A percentile compares a stretch with the other conserved stretches of the same genome.
Evolutionary conservation across 2,113 vertebrate species (phyloP).

Genomic region (Corvus hawaiiensis): DNA sequence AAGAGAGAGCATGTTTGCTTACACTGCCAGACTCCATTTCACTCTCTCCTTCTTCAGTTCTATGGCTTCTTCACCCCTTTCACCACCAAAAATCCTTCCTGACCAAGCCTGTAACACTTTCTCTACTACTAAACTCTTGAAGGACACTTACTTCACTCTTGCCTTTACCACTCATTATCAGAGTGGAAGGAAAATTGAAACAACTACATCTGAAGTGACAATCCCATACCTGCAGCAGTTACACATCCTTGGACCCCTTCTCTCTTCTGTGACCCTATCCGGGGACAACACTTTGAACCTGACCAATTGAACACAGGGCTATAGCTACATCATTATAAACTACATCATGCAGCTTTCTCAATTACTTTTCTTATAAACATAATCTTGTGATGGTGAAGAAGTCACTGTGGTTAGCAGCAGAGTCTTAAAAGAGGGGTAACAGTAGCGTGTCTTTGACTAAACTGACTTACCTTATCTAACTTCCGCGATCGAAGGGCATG

Average conservation of each 20-base stretch:
- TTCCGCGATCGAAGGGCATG: slow-evolving; percentile 93
- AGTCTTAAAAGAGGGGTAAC: background rate
- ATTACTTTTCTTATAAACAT: background rate
- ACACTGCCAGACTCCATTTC: background rate
- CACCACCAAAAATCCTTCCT: background rate
- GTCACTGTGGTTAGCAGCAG: background rate
- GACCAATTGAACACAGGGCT: fast-evolving
- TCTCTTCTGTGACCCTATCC: background rate
- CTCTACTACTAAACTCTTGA: background rate
- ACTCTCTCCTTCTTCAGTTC: background rate
- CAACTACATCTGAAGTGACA: background rate
- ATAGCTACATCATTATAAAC: background rate
- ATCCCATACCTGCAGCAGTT: background rate
- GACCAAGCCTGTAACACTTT: background rate
- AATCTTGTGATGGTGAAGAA: background rate
- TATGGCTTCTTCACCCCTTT: background rate
- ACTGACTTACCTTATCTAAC: slow-evolving; percentile 86
- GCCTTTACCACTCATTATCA: background rate
- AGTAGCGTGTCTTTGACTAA: background rate
- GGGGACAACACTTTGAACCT: background rate
- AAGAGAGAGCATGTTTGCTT: background rate
- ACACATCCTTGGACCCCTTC: background rate
- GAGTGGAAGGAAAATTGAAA: background rate
- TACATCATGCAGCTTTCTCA: background rate
- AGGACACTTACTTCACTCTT: background rate